Base-by-base conservation (phyloP, 2,797 vertebrate species). In the Rallus crepitans region DNA sequence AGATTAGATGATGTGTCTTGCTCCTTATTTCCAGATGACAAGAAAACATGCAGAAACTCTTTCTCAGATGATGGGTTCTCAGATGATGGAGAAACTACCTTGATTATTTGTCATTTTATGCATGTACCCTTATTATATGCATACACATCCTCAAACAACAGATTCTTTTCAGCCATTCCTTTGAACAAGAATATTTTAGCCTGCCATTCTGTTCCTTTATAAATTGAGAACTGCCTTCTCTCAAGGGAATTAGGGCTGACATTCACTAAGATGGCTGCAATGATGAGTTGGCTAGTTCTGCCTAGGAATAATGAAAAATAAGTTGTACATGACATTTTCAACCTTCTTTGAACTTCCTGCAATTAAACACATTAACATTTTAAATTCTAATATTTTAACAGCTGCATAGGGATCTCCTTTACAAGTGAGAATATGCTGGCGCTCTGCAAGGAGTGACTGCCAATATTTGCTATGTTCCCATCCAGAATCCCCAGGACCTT, bases 371-470 rank as follows among this genome's bases (percentile, higher is more conserved):
- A 80, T 90, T 77, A 94, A 80, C 39, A 65, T 93, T 90, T 77
- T 31, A 84, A 90, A 78, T 91, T 83, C 39, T 55, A 84, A n/a
- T 84, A 82, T 65, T 91, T 89, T 93, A 89, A 93, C 70, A 92
- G 60, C 68, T 94, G 73, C 60, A 75, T 13, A 45, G 75, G 42
- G 23, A 73, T 68, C 68, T 70, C 42, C 73, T 70, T 84, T 8
- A 3, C 8, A 25, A 8, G 14, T 65, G 53, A 82, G n/a, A 85
- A 77, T 27, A 50, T 12, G 15, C 30, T 65, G 35, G 70, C 3
- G 0, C 19, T 90, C 24, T 80, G 28, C 37, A 87, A 93, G 52
- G 37, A 93, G 4, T 23, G 16, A 90, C 12, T 59, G 48, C 24
- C 94, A 89, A 4, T n/a, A 70, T 82, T 61, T 93, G 27, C 45